Base-by-base conservation (phyloP, 2,888 invertebrate species). In the Mesopsocus fuscifrons region DNA sequence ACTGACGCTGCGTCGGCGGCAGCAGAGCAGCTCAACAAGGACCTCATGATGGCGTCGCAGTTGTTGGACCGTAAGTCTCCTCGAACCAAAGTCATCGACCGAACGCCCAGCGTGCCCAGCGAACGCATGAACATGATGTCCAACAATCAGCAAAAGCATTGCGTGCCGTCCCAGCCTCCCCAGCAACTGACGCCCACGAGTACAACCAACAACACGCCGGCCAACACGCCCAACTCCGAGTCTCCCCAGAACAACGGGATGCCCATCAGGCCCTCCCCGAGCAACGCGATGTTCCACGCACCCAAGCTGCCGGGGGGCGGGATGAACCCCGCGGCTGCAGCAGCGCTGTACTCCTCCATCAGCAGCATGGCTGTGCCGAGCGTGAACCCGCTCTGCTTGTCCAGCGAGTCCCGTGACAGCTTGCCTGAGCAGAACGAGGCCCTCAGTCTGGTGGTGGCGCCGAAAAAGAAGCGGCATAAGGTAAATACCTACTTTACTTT, bases 391-490 rank as follows among this genome's bases (percentile, higher is more conserved):
- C 73, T 72, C 57, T 72, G 71, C 54, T 63, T 71, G 63, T 66
- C 69, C 23, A 53, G 50, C 57, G 75, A 67, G 51, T 62, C 65
- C 44, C 58, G 68, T 55, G 74, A 51, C 44, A 50, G 50, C 30
- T 51, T 78, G 57, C 77, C 83, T 33, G 89, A 89, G 59, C 88
- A 89, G 61, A 87, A 87, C 61, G 92, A 92, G 60, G 91, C 94
- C 3, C 73, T 95, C 45, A 89, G 91, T 59, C 71, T 94, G 54
- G 92, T 95, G 46, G 89, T 94, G 52, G 84, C 87, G 38, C 87
- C 88, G 2, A 92, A 92, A 65, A 94, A 92, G 70, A 94, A 92
- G 66, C 72, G 95, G 44, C 92, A 94, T 59, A 95, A 95, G 80
- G 87, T 64, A 26, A n/a, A n/a, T n/a, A n/a, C n/a, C n/a, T n/a